Evolutionary conservation across 1,140 invertebrate genomes (phyloP).

Genomic region (Drosophila rufa): DNA sequence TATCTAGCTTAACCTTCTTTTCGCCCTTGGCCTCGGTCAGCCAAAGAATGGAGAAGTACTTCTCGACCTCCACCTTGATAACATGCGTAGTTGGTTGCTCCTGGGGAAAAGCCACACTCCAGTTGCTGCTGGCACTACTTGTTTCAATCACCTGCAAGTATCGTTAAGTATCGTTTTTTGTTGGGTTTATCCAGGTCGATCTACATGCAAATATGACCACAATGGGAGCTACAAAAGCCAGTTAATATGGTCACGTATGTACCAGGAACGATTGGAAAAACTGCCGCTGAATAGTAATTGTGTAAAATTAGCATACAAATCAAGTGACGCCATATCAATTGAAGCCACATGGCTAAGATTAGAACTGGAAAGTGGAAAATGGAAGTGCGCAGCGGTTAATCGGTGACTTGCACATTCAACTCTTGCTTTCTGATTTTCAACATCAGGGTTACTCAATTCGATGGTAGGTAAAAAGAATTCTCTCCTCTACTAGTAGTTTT

Average conservation of each 20-base stretch:
- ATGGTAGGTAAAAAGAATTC: background rate
- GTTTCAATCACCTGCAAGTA: constrained; percentile 55
- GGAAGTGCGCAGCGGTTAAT: constrained; percentile 7
- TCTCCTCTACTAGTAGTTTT: background rate
- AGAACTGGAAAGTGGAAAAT: constrained; percentile 16
- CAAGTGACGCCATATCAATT: constrained; percentile 45
- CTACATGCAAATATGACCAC: constrained; percentile 37
- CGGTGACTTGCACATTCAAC: constrained; percentile 9
- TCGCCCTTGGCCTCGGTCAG: constrained; percentile 71
- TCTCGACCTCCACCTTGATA: constrained; percentile 87
- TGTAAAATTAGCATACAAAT: constrained; percentile 59
- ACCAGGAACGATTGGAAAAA: constrained; percentile 47
- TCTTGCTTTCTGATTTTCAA: background rate
- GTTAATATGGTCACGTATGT: constrained; percentile 32
- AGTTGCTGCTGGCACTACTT: constrained; percentile 78
- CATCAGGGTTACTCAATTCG: background rate
- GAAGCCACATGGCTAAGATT: constrained; percentile 33
- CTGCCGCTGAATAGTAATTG: constrained; percentile 39
- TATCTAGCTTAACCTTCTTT: constrained; percentile 85
- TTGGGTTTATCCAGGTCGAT: background rate
- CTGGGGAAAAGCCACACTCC: constrained; percentile 87
- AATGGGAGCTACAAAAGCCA: constrained; percentile 18
- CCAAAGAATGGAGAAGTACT: constrained; percentile 71
- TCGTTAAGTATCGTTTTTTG: background rate
- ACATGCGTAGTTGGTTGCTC: constrained; percentile 87